phyloP scores from a whole-genome alignment of 2,888 invertebrate species.

The Ochropleura leucogaster region DNA sequence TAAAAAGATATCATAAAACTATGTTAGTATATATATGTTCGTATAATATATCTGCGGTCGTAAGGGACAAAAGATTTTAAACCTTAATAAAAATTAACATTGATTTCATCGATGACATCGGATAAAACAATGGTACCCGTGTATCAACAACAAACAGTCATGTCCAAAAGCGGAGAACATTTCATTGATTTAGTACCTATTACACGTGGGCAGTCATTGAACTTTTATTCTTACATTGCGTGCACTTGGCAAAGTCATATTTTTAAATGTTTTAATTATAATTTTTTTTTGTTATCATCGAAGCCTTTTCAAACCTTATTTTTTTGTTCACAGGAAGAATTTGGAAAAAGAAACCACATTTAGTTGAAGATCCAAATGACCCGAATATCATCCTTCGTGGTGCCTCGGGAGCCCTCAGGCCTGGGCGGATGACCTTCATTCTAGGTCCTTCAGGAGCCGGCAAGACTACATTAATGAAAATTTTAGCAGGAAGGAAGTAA shows the following conservation, averaged over 20 bases:
- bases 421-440: slow-evolving; percentile 92
- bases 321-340: slow-evolving; percentile 64
- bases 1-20: no score
- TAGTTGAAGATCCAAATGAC: slow-evolving; percentile 53
- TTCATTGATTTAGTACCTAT: neutral
- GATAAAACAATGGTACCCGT: neutral
- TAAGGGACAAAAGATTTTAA: neutral
- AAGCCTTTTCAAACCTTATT: neutral
- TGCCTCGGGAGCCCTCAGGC: slow-evolving; percentile 91
- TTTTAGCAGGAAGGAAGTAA: slow-evolving; percentile 93
- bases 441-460: slow-evolving; percentile 94
- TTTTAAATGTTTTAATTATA: neutral
- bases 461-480: slow-evolving; percentile 94
- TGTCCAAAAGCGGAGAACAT: neutral
- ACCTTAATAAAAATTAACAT: no score
- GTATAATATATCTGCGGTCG: neutral
- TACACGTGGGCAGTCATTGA: slow-evolving; percentile 8
- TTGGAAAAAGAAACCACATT: slow-evolving; percentile 56
- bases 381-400: slow-evolving; percentile 88
- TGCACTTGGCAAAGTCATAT: slow-evolving; percentile 8
- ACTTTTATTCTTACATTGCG: slow-evolving; percentile 13
- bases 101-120: neutral
- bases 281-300: neutral
- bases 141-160: slow-evolving; percentile 28
- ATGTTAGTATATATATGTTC: no score